These are phyloP conservation scores for Oxygymnocypris stewartii DNA, from an alignment of 2,113 vertebrate species.

Conservation along the genomic window DNA sequence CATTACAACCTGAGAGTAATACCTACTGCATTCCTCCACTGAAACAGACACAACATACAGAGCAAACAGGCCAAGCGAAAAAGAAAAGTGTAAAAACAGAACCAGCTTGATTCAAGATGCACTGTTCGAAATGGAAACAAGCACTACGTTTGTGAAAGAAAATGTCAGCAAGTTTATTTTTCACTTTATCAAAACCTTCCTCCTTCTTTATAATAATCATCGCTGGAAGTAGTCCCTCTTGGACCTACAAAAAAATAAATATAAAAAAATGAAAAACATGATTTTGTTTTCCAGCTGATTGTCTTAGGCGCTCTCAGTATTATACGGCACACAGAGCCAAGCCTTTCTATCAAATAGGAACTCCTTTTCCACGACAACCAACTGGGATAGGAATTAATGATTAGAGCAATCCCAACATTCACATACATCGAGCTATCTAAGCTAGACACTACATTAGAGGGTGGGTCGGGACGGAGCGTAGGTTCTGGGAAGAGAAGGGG, in stretches of 20 bases:
- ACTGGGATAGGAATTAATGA: slow-evolving; percentile 54
- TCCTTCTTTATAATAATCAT: slow-evolving; percentile 63
- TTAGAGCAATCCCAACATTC: slow-evolving; percentile 55
- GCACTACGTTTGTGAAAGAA: slow-evolving; percentile 22
- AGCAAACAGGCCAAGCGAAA: slow-evolving; percentile 70
- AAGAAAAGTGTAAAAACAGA: slow-evolving; percentile 23
- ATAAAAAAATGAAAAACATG: slow-evolving; percentile 58
- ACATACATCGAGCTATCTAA: slow-evolving; percentile 51
- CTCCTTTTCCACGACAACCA: slow-evolving; percentile 65
- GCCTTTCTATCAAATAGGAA: slow-evolving; percentile 83
- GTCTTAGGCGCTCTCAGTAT: slow-evolving; percentile 86
- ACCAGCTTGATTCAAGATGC: slow-evolving; percentile 43
- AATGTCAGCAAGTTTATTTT: slow-evolving; percentile 69
- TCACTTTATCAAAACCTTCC: slow-evolving; percentile 78
- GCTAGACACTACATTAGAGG: slow-evolving; percentile 37
- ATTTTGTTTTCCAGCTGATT: slow-evolving; percentile 86
- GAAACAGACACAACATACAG: slow-evolving; percentile 72
- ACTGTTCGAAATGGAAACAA: slow-evolving; percentile 31
- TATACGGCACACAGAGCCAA: slow-evolving; percentile 79
- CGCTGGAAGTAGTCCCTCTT: slow-evolving; percentile 81
- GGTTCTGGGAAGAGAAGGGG: slow-evolving; percentile 14
- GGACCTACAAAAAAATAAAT: slow-evolving; percentile 75
- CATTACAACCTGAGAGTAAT: slow-evolving; percentile 83
- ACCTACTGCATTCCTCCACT: slow-evolving; percentile 76
- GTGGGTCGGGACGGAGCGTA: slow-evolving; percentile 26